Base-by-base conservation (phyloP, 2,888 invertebrate species). In the Leptopilina myrica region DNA sequence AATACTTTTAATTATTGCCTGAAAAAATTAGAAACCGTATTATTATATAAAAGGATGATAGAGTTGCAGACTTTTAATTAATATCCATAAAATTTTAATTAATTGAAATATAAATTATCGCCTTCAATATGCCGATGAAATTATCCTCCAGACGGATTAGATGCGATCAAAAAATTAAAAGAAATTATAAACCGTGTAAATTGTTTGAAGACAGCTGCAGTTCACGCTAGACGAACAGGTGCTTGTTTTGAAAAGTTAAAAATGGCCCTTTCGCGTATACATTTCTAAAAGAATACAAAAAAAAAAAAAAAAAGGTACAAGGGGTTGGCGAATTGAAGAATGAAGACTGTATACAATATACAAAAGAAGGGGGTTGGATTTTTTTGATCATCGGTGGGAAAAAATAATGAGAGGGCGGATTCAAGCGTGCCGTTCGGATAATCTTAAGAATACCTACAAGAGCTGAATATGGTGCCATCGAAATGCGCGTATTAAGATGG, bases 341-440 rank as follows among this genome's bases (percentile, higher is more conserved):
- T 56, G 15, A 26, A 46, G 64, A 78, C 49, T 49, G 7, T 43
- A 43, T 43, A 43, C 7, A 20, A 43, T 43, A 43, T 43, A 43
- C 11, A 75, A 56, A 4, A 49, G 15, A 20, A 73, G 9, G 15
- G 73, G 53, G 53, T 43, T 56, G 56, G n/a, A 33, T 73, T 59
- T 73, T 59, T 73, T 73, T 73, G 73, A 73, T 73, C 84, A 73
- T 73, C 84, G 86, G 85, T 85, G 86, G 83, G 85, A 87, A 85
- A 86, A 84, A 86, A 86, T 87, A 87, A 88, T 86, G 85, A 87
- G 84, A 84, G 85, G 81, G 82, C 81, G 79, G 80, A 81, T 77
- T 66, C 77, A 78, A 75, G 66, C 65, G 64, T 73, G 78, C 67
- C 80, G 77, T 76, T 67, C 65, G 76, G 73, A 77, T 80, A 64